These are phyloP conservation scores for Hipparchia sbordonii DNA, from an alignment of 2,888 invertebrate genomes.

Conservation along the genomic window DNA sequence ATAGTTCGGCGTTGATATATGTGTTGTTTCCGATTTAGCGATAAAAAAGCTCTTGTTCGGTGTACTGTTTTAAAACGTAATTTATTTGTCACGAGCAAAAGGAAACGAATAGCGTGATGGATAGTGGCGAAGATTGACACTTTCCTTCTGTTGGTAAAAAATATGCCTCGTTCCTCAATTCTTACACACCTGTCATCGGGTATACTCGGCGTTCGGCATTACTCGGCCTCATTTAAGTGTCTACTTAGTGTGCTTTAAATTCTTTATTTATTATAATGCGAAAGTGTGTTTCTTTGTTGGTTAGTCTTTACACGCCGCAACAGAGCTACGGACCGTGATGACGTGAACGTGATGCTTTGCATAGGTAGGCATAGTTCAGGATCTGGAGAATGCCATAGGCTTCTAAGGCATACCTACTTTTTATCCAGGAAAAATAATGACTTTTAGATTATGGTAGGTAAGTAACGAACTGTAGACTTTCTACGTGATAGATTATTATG, in stretches of 20 bases:
- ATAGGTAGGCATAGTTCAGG: too few relatives aligned
- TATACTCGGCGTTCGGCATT: not conserved
- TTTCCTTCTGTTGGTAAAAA: slow-evolving; percentile 77
- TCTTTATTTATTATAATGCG: not conserved
- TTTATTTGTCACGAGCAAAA: slow-evolving; percentile 62
- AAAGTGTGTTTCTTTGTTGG: too few relatives aligned
- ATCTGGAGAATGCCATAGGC: too few relatives aligned
- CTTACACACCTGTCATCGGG: slow-evolving; percentile 48
- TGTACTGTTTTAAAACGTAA: slow-evolving; percentile 52
- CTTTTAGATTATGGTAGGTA: too few relatives aligned
- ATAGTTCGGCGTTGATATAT: slow-evolving; percentile 29
- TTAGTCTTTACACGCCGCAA: too few relatives aligned
- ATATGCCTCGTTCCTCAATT: slow-evolving; percentile 54
- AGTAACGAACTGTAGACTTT: too few relatives aligned
- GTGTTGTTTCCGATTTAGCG: slow-evolving; percentile 31
- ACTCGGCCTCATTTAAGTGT: not conserved
- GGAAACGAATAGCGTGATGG: slow-evolving; percentile 74
- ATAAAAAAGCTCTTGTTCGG: slow-evolving; percentile 31
- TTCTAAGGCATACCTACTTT: too few relatives aligned
- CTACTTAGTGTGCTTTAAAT: slow-evolving; percentile 5
- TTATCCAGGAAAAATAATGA: too few relatives aligned
- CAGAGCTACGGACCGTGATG: too few relatives aligned
- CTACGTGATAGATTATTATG: too few relatives aligned
- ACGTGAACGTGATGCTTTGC: too few relatives aligned
- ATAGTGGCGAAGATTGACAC: slow-evolving; percentile 74